A percentile compares a stretch with the other conserved stretches of the same genome.
These are phyloP conservation scores for Phrynocephalus guinanensis DNA, from an alignment of 2,797 vertebrate species.

Conservation along the genomic window DNA sequence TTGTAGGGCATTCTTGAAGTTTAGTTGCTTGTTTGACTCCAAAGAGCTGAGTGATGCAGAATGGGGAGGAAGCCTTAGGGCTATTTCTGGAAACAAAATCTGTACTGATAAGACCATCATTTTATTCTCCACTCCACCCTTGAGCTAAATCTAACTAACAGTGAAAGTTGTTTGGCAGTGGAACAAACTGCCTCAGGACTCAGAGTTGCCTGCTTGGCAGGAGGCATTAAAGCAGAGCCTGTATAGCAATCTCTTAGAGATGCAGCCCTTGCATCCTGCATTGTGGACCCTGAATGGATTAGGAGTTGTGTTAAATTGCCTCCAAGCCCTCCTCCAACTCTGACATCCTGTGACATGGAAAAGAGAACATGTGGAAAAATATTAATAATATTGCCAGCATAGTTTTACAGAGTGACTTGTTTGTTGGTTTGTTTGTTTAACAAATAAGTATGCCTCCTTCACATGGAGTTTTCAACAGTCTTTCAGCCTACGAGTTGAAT, in stretches of 20 bases:
- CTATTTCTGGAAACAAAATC: slow-evolving; percentile 2
- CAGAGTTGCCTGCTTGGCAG: background rate
- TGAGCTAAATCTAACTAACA: background rate
- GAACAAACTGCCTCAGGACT: background rate
- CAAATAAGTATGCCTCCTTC: no score
- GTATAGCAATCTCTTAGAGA: background rate
- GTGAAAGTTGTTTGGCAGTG: background rate
- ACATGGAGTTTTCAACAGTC: background rate
- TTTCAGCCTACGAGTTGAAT: background rate
- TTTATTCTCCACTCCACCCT: background rate
- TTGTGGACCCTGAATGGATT: background rate
- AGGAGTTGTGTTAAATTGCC: background rate
- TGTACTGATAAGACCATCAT: background rate
- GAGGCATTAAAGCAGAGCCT: background rate
- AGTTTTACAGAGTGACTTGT: background rate
- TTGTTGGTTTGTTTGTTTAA: no score
- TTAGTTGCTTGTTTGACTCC: background rate
- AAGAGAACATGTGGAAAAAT: background rate
- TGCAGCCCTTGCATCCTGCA: background rate
- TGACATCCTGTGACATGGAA: background rate
- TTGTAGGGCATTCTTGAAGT: background rate
- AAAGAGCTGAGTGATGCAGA: background rate
- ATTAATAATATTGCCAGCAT: background rate
- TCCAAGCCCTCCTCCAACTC: background rate
- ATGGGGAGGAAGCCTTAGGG: background rate